Evolutionary conservation across 2,797 vertebrate genomes (phyloP).

Genomic region (Rhadinocentrus ornatus): DNA sequence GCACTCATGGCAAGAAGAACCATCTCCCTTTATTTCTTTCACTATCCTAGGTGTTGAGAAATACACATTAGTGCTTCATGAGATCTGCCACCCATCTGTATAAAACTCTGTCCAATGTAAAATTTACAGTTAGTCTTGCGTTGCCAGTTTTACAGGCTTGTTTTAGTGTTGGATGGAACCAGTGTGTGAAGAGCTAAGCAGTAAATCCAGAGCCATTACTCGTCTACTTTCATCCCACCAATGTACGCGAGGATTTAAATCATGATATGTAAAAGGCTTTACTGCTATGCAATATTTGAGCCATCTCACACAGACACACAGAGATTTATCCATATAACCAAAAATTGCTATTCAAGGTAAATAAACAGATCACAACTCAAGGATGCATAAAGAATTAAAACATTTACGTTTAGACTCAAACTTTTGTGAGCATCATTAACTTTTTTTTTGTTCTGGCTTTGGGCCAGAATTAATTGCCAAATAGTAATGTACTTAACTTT

Average conservation of each 20-base stretch:
- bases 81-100: conserved; percentile 44
- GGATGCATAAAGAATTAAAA: neutral
- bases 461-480: conserved; percentile 10
- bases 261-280: conserved; percentile 1
- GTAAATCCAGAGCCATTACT: conserved; percentile 38
- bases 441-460: neutral
- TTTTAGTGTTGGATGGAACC: conserved; percentile 33
- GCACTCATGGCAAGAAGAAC: conserved; percentile 49
- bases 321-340: neutral
- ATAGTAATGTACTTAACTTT: conserved; percentile 47
- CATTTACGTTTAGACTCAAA: neutral
- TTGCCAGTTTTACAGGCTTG: conserved; percentile 50
- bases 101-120: conserved; percentile 51
- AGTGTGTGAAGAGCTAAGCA: conserved; percentile 31
- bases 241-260: conserved; percentile 11
- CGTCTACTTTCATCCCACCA: conserved; percentile 12
- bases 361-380: neutral
- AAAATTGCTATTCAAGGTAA: neutral
- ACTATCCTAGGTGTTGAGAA: conserved; percentile 58
- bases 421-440: neutral
- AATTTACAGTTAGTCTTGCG: conserved; percentile 54
- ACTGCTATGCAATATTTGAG: neutral
- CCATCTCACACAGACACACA: neutral
- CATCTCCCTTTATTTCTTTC: conserved; percentile 65
- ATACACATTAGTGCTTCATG: conserved; percentile 53